phyloP scores from a whole-genome alignment of 2,888 invertebrate species.

The Labia minor region DNA sequence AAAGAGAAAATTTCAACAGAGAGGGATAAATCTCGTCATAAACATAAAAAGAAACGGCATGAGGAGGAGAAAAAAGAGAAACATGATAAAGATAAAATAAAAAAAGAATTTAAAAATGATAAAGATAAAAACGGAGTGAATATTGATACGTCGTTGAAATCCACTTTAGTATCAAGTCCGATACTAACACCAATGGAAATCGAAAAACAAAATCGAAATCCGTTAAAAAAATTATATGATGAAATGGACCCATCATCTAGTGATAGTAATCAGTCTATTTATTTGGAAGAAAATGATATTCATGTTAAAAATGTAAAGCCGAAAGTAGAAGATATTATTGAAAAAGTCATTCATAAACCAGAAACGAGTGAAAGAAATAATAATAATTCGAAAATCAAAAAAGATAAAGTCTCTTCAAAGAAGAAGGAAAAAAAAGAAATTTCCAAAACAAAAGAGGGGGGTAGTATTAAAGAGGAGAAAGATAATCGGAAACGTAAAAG shows the following conservation, averaged over 20 bases:
- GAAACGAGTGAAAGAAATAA: constrained; percentile 22
- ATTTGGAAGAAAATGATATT: constrained; percentile 26
- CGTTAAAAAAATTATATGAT: constrained; percentile 25
- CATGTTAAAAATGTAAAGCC: constrained; percentile 20
- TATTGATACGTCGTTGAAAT: constrained; percentile 22
- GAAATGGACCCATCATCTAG: constrained; percentile 25
- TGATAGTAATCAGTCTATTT: constrained; percentile 24
- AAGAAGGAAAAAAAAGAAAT: constrained; percentile 22
- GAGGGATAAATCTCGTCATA: constrained; percentile 41
- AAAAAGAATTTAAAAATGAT: constrained; percentile 28
- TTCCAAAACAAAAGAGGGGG: constrained; percentile 25
- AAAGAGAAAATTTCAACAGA: constrained; percentile 38
- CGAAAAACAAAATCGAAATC: constrained; percentile 24
- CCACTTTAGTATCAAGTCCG: constrained; percentile 26
- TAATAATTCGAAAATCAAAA: constrained; percentile 25
- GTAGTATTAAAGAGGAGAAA: constrained; percentile 24
- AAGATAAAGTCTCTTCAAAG: constrained; percentile 28
- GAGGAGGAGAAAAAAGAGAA: constrained; percentile 44
- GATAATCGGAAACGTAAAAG: constrained; percentile 26
- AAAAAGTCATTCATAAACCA: constrained; percentile 15
- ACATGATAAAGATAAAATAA: constrained; percentile 35
- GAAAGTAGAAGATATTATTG: constrained; percentile 15
- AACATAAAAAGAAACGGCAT: constrained; percentile 44
- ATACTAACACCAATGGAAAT: not conserved
- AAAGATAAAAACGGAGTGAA: constrained; percentile 24